phyloP scores from a whole-genome alignment of 2,797 vertebrate genomes.

The Huso huso region DNA sequence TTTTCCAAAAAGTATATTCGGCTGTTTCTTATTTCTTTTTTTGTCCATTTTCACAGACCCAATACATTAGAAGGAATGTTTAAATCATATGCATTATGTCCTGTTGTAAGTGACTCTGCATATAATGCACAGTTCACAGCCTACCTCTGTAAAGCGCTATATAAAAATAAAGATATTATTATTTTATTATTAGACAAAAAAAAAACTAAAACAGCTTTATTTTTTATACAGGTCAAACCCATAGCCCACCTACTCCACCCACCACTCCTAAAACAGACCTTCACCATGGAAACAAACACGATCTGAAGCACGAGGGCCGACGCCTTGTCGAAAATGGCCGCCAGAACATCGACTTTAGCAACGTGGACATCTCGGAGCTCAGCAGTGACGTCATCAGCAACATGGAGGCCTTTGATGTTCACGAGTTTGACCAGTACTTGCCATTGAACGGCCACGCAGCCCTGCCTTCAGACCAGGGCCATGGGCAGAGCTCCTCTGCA shows the following conservation, averaged over 20 bases:
- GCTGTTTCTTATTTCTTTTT: no score
- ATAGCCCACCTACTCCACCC: slow-evolving; percentile 88
- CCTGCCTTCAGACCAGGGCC: slow-evolving; percentile 58
- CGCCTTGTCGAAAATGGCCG: slow-evolving; percentile 75
- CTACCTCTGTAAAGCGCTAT: no score
- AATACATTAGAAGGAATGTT: no score
- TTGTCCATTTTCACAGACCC: no score
- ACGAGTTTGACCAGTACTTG: slow-evolving; percentile 96
- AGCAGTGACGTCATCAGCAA: slow-evolving; percentile 97
- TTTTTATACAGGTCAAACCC: slow-evolving; percentile 70
- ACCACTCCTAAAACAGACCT: slow-evolving; percentile 90
- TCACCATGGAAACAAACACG: slow-evolving; percentile 77
- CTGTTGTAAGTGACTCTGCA: no score
- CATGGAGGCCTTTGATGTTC: slow-evolving; percentile 94
- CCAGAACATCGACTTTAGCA: slow-evolving; percentile 98
- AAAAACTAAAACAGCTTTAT: no score
- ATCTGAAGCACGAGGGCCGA: slow-evolving; percentile 83
- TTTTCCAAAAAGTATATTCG: no score
- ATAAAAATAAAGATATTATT: no score
- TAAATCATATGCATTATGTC: no score
- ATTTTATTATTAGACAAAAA: no score
- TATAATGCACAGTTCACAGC: no score
- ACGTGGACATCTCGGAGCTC: slow-evolving; percentile 95
- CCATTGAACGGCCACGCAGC: slow-evolving; percentile 77
- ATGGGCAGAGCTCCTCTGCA: slow-evolving; percentile 33